These are phyloP conservation scores for Maniola jurtina DNA, from an alignment of 1,140 invertebrate genomes.

Conservation along the genomic window DNA sequence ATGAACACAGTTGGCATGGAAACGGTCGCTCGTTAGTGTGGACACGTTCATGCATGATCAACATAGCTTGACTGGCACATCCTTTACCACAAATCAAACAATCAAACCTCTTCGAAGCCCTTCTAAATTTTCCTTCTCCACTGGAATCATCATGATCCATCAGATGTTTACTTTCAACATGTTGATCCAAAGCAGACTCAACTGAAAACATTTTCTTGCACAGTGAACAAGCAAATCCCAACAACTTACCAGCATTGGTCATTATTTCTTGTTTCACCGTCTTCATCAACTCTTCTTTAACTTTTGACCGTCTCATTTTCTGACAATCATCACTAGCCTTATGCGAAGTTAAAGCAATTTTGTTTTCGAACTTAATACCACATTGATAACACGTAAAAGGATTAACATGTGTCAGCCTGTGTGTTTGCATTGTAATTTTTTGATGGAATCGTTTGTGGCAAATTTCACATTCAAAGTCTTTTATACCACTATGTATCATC, in stretches of 20 bases:
- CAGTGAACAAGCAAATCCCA: constrained; percentile 74
- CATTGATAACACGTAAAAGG: constrained; percentile 63
- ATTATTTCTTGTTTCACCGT: constrained; percentile 62
- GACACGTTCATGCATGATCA: constrained; percentile 80
- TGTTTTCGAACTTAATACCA: constrained; percentile 58
- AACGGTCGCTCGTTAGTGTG: constrained; percentile 79
- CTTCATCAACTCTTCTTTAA: constrained; percentile 65
- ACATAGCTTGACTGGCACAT: constrained; percentile 78
- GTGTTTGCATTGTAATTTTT: constrained; percentile 76
- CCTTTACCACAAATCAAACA: constrained; percentile 70
- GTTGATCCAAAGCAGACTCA: constrained; percentile 66
- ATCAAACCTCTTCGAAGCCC: constrained; percentile 60
- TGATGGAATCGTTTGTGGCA: constrained; percentile 73
- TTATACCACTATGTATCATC: constrained; percentile 79
- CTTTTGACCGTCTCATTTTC: constrained; percentile 50
- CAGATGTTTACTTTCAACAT: constrained; percentile 70
- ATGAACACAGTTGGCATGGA: constrained; percentile 75
- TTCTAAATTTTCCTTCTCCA: constrained; percentile 49
- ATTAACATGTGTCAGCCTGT: constrained; percentile 66
- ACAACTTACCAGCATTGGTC: constrained; percentile 56
- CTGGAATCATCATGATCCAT: constrained; percentile 38
- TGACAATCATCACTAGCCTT: constrained; percentile 57
- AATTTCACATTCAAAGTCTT: constrained; percentile 78
- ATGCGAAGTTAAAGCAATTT: constrained; percentile 47
- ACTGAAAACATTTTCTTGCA: constrained; percentile 77